A percentile compares a stretch with the other conserved stretches of the same genome.
phyloP scores from a whole-genome alignment of 2,797 vertebrate genomes.

The Thripadectes ignobilis region DNA sequence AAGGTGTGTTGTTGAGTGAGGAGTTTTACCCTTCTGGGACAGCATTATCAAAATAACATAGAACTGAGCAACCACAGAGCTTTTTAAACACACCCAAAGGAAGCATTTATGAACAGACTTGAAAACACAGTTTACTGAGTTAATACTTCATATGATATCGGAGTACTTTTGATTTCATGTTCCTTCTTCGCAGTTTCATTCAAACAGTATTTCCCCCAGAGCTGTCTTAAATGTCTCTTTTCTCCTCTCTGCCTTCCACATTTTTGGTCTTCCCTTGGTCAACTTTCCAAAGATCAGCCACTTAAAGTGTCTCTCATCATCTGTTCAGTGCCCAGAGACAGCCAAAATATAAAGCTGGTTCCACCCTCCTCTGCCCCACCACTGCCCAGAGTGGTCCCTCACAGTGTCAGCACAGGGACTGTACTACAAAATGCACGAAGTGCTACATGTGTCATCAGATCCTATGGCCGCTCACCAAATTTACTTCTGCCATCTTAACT shows the following conservation, averaged over 20 bases:
- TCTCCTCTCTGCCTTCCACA: background rate
- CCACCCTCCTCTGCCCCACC: background rate
- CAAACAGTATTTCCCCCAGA: background rate
- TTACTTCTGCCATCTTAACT: background rate
- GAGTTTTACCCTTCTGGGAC: background rate
- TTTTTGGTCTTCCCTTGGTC: background rate
- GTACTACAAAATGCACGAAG: background rate
- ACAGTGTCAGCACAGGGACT: background rate
- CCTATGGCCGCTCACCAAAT: background rate
- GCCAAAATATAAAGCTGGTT: background rate
- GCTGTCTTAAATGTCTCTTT: background rate
- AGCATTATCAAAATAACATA: background rate
- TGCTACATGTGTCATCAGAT: accelerated
- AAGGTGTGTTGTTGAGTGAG: background rate
- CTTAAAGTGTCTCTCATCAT: background rate
- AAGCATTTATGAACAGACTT: background rate
- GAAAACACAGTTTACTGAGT: background rate
- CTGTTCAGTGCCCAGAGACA: background rate
- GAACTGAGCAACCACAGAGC: background rate
- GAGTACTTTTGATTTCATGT: background rate
- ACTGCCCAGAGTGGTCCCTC: background rate
- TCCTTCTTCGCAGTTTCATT: background rate
- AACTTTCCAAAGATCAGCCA: background rate
- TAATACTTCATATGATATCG: background rate
- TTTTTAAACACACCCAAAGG: background rate